Conservation (phyloP, 2,113 vertebrate genomes). For the Triplophysa dalaica region DNA sequence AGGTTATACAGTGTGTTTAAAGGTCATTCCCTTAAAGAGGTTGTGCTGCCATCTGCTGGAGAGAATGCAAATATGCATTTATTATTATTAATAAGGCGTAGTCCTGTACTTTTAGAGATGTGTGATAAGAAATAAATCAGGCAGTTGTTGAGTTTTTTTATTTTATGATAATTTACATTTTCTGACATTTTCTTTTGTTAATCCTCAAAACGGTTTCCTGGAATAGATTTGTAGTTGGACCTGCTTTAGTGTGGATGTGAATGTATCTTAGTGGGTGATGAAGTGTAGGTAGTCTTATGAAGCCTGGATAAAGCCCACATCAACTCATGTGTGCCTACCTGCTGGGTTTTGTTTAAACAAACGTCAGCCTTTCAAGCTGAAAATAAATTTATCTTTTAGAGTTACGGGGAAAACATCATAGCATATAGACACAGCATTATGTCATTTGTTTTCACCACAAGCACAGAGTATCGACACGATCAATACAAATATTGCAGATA, state of each 20-base stretch:
- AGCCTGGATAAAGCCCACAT: background rate
- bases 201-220: background rate
- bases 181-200: too few relatives aligned
- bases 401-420: background rate
- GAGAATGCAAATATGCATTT: too few relatives aligned
- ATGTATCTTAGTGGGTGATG: background rate
- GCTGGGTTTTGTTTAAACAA: background rate
- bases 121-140: too few relatives aligned
- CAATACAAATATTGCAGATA: background rate
- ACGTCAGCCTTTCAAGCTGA: background rate
- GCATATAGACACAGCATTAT: too few relatives aligned
- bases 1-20: slow-evolving; percentile 6
- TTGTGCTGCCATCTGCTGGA: slow-evolving; percentile 44
- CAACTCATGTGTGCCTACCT: background rate
- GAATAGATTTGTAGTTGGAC: background rate
- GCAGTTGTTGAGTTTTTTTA: too few relatives aligned
- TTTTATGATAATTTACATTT: too few relatives aligned
- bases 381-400: too few relatives aligned
- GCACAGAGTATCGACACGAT: background rate
- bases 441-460: background rate
- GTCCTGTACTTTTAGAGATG: too few relatives aligned
- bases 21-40: slow-evolving; percentile 2
- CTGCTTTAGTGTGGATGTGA: background rate
- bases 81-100: too few relatives aligned
- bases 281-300: background rate